phyloP scores from a whole-genome alignment of 2,888 invertebrate genomes.

The Sinhomidia bicolor region DNA sequence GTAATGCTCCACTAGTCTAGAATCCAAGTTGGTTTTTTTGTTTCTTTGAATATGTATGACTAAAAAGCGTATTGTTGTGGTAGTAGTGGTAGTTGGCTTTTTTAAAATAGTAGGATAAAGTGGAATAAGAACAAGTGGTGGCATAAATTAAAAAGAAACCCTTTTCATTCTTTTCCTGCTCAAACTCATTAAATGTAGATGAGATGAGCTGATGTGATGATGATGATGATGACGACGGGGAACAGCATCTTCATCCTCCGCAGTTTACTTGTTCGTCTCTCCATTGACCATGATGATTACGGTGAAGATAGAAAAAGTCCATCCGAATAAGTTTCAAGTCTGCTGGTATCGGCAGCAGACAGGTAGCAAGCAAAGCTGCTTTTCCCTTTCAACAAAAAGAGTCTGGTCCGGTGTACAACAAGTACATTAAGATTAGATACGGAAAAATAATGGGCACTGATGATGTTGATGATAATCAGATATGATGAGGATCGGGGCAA shows the following conservation, averaged over 20 bases:
- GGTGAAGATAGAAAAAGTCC: too few species aligned
- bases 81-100: neutral
- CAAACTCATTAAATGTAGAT: slow-evolving; percentile 53
- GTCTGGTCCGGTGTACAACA: too few species aligned
- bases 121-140: slow-evolving; percentile 31
- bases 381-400: slow-evolving; percentile 40
- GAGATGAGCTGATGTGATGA: slow-evolving; percentile 18
- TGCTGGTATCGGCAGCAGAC: neutral
- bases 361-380: slow-evolving; percentile 4
- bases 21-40: slow-evolving; percentile 12
- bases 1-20: slow-evolving; percentile 35
- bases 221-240: slow-evolving; percentile 24
- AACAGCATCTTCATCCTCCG: slow-evolving; percentile 49
- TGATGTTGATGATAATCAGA: slow-evolving; percentile 17
- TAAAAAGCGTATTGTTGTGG: slow-evolving; percentile 6
- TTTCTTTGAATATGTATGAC: slow-evolving; percentile 46
- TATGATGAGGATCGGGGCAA: slow-evolving; percentile 44
- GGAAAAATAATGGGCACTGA: slow-evolving; percentile 42
- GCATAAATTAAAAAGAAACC: slow-evolving; percentile 35
- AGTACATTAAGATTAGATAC: neutral
- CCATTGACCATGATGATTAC: slow-evolving; percentile 10
- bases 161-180: slow-evolving; percentile 50
- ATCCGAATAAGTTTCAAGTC: neutral
- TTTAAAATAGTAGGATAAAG: neutral
- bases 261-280: neutral